These are phyloP conservation scores for Phaethon lepturus DNA, from an alignment of 2,113 vertebrate species.

Conservation along the genomic window DNA sequence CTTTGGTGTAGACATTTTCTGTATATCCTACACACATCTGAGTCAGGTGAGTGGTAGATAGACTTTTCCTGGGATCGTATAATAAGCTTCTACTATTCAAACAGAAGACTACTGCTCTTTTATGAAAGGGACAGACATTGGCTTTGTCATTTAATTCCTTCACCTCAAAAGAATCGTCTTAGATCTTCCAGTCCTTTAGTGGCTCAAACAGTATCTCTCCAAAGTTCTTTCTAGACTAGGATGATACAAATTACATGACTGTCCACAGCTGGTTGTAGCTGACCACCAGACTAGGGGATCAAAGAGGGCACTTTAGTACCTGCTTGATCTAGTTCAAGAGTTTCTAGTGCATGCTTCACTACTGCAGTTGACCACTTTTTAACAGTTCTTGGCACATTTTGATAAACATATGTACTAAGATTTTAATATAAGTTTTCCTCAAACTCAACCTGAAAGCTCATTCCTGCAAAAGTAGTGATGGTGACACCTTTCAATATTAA, in stretches of 20 bases:
- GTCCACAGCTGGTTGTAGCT: not conserved
- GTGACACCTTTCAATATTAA: not conserved
- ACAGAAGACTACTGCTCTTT: not conserved
- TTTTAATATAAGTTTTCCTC: not conserved
- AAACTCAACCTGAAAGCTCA: not conserved
- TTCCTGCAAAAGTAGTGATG: not conserved
- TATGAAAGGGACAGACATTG: rapidly evolving
- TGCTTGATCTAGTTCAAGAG: not conserved
- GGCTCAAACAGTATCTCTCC: not conserved
- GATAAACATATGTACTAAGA: not conserved
- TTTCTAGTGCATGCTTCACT: not conserved
- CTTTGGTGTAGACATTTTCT: not conserved
- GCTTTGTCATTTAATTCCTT: not conserved
- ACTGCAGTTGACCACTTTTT: not conserved
- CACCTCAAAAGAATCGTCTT: not conserved
- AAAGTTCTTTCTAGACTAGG: not conserved
- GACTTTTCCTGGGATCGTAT: not conserved
- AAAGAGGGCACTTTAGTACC: not conserved
- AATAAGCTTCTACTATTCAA: not conserved
- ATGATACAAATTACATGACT: not conserved
- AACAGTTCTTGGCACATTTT: not conserved
- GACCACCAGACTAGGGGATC: not conserved
- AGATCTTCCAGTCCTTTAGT: not conserved
- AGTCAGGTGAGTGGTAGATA: not conserved
- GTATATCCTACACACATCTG: not conserved